These are phyloP conservation scores for Thereva unica DNA, from an alignment of 2,888 invertebrate genomes.

Conservation along the genomic window DNA sequence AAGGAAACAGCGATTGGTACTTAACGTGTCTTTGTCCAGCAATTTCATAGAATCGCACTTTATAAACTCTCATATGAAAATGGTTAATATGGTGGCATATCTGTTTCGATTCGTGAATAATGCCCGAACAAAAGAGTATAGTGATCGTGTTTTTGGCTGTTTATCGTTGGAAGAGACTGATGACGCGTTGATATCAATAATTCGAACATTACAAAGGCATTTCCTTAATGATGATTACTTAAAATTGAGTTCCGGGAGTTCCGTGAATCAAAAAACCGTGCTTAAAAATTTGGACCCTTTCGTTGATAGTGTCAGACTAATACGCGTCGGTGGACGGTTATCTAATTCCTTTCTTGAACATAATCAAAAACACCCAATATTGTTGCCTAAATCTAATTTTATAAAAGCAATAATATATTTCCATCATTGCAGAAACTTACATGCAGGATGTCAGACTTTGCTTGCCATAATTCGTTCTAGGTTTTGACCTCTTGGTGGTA, in stretches of 20 bases:
- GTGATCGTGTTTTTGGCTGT: too few relatives aligned
- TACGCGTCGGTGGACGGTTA: background rate
- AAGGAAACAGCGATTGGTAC: too few relatives aligned
- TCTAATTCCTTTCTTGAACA: conserved; percentile 7
- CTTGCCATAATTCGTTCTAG: background rate
- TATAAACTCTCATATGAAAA: too few relatives aligned
- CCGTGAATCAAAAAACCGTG: background rate
- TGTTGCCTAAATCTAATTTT: background rate
- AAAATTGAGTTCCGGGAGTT: background rate
- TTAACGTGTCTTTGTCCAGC: too few relatives aligned
- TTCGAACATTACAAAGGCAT: conserved; percentile 1
- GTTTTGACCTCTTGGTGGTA: conserved; percentile 3
- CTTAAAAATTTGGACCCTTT: background rate
- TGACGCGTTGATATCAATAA: background rate
- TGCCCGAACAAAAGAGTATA: too few relatives aligned
- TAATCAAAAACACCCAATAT: background rate
- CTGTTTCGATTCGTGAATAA: too few relatives aligned
- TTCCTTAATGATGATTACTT: background rate
- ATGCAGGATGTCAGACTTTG: background rate
- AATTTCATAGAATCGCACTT: too few relatives aligned
- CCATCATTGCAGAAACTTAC: background rate
- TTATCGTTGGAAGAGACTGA: conserved; percentile 1
- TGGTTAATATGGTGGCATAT: too few relatives aligned
- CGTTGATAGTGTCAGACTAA: background rate
- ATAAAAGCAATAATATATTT: background rate